phyloP scores from a whole-genome alignment of 1,140 invertebrate species.

The Philaenus spumarius region DNA sequence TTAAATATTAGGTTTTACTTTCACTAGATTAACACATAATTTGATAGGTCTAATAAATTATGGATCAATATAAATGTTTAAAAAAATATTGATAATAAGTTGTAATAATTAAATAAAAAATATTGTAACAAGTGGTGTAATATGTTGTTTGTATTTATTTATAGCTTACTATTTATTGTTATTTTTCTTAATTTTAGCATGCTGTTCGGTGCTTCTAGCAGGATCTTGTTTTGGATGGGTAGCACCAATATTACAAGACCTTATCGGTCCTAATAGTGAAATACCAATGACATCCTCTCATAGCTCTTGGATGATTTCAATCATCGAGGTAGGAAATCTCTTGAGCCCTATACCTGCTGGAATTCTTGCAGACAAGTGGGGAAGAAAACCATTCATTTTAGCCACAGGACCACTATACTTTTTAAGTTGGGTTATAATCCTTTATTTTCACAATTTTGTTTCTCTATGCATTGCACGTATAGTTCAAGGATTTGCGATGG shows the following conservation, averaged over 20 bases:
- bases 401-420: constrained; percentile 60
- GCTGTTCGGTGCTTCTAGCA: constrained; percentile 12
- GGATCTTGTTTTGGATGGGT: constrained; percentile 19
- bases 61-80: too few relatives aligned
- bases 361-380: constrained; percentile 61
- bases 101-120: too few relatives aligned
- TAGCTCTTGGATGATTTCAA: constrained; percentile 18
- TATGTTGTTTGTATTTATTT: background rate
- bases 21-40: too few relatives aligned
- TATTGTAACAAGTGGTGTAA: too few relatives aligned
- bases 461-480: constrained; percentile 14
- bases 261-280: background rate
- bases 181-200: background rate
- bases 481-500: constrained; percentile 54
- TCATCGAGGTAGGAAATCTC: constrained; percentile 18
- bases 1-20: too few relatives aligned
- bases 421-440: constrained; percentile 64
- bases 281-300: constrained; percentile 14
- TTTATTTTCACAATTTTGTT: constrained; percentile 48
- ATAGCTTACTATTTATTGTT: too few relatives aligned
- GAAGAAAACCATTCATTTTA: constrained; percentile 62
- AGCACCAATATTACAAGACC: constrained; percentile 11
- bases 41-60: too few relatives aligned
- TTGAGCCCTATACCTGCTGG: constrained; percentile 27
- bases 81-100: too few relatives aligned